These are phyloP conservation scores for Andrena marginata DNA, from an alignment of 2,888 invertebrate genomes.

Conservation along the genomic window DNA sequence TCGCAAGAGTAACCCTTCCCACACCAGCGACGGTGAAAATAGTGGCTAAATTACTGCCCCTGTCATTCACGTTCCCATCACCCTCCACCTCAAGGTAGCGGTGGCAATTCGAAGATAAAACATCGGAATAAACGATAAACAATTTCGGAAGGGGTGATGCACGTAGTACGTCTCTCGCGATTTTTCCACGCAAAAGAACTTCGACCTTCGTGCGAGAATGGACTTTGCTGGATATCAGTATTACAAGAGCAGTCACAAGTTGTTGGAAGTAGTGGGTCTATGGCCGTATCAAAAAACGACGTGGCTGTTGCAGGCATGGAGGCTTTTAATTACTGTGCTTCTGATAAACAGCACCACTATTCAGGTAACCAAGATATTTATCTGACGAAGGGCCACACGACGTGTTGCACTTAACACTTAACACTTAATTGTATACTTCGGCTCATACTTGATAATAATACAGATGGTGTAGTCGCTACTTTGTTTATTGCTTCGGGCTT, in stretches of 20 bases:
- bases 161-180: neutral
- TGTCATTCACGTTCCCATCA: conserved; percentile 1
- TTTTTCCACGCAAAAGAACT: conserved; percentile 6
- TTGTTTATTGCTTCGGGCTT: no score
- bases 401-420: no score
- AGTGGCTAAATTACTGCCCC: conserved; percentile 1
- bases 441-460: no score
- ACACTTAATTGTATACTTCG: no score
- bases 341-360: neutral
- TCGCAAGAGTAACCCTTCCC: neutral
- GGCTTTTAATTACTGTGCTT: neutral
- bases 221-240: conserved; percentile 38
- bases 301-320: neutral
- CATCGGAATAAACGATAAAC: neutral
- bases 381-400: neutral
- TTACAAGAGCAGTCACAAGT: conserved; percentile 27
- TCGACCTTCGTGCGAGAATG: conserved; percentile 36
- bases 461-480: no score
- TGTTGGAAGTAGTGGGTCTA: conserved; percentile 19
- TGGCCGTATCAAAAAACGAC: neutral
- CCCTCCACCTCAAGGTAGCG: neutral
- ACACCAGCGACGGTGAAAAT: neutral
- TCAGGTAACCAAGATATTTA: conserved; percentile 1
- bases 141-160: neutral
- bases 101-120: neutral